Base-by-base conservation (phyloP, 2,888 invertebrate genomes). In the Arctia plantaginis region DNA sequence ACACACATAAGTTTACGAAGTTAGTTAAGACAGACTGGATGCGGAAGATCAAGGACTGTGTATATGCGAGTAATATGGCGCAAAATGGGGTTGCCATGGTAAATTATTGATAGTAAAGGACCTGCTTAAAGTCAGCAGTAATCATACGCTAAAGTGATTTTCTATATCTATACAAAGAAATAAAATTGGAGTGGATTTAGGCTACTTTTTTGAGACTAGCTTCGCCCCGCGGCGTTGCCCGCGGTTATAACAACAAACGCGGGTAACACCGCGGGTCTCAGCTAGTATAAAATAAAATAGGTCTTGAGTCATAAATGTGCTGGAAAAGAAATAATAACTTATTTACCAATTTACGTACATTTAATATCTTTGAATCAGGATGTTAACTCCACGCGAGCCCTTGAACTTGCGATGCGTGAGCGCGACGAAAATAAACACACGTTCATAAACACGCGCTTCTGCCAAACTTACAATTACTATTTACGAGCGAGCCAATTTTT, bases 391-490 rank as follows among this genome's bases (percentile, higher is more conserved):
- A 75, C 70, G 64, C 20, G 13, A 86, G 87, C 81, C 91, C 91
- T 90, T 91, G 91, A 91, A 91, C 91, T 90, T 90, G 90, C 80
- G 76, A 74, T 79, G 87, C 84, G 85, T 87, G 79, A 80, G 70
- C 81, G 77, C 81, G 78, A 71, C 75, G 35, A 78, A 88, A 88
- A 88, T 88, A 88, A 85, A 75, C 44, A 71, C 75, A 73, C 78
- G 71, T 74, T 86, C 79, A 83, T 86, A 86, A 86, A 88, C 85
- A 88, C 79, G 74, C 47, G 78, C 64, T 66, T 76, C 76, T 90
- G 90, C 91, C 90, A 91, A 89, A 81, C 81, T 71, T 67, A 71
- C 62, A 73, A 69, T 51, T 69, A 62, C 41, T 69, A 68, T 72
- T 44, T 77, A 68, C 67, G 44, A 44, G 27, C 33, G 23, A 69